These are phyloP conservation scores for Elysia chlorotica DNA, from an alignment of 1,140 invertebrate species.

Conservation along the genomic window DNA sequence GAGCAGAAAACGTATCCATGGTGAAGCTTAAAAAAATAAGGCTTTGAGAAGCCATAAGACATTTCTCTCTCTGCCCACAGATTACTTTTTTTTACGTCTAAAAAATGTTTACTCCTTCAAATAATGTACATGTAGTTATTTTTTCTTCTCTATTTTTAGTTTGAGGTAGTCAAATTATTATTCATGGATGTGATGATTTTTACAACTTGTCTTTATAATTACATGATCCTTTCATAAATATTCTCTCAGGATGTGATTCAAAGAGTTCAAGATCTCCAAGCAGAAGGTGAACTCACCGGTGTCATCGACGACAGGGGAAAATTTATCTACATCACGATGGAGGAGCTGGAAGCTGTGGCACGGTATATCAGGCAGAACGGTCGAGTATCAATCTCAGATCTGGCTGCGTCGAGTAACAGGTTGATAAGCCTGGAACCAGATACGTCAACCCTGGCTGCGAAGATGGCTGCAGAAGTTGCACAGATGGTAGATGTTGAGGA, in stretches of 20 bases:
- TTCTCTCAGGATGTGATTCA: constrained; percentile 62
- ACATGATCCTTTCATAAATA: background rate
- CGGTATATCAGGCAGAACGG: constrained; percentile 96
- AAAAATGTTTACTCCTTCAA: no score
- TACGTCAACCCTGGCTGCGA: constrained; percentile 25
- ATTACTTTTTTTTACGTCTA: no score
- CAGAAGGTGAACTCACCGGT: constrained; percentile 74
- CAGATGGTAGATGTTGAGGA: constrained; percentile 3
- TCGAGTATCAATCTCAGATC: constrained; percentile 87
- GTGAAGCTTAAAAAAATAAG: no score
- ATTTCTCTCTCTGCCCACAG: no score
- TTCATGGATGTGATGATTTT: no score
- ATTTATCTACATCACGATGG: constrained; percentile 95
- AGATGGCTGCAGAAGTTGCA: constrained; percentile 12
- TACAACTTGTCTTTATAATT: background rate
- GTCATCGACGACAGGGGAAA: constrained; percentile 99
- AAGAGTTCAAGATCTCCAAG: constrained; percentile 83
- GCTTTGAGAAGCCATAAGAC: no score
- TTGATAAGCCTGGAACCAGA: constrained; percentile 80
- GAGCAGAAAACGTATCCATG: no score
- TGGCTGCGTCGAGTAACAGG: constrained; percentile 92
- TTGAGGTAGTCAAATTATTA: no score
- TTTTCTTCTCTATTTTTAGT: no score
- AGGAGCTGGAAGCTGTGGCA: constrained; percentile 89
- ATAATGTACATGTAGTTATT: no score